Percentiles rank a stretch among this genome's conserved stretches.
Conservation (phyloP, 2,888 invertebrate species). For the Pharmacophagus antenor region DNA sequence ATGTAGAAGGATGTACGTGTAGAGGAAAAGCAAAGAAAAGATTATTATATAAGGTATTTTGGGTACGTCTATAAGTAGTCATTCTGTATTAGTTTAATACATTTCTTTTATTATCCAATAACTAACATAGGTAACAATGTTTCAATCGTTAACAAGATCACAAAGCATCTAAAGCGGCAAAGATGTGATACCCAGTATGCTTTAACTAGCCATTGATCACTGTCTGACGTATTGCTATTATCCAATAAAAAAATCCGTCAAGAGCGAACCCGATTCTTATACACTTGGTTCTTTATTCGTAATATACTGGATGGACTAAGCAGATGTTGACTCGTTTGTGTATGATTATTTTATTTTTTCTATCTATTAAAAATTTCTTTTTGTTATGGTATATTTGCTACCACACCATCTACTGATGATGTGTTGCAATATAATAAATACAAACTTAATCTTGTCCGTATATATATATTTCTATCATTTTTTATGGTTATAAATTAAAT, state of each 20-base stretch:
- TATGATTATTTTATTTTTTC: too few species aligned
- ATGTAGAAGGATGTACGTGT: too few species aligned
- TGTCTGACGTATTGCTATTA: conserved; percentile 13
- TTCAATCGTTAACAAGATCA: conserved; percentile 18
- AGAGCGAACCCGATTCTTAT: conserved; percentile 7
- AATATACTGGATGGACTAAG: not conserved
- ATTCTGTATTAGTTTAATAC: not conserved
- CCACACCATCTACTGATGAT: too few species aligned
- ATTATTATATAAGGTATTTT: too few species aligned
- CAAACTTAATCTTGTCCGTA: too few species aligned
- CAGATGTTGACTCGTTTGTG: not conserved
- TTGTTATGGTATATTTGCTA: too few species aligned
- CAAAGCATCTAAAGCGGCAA: conserved; percentile 4
- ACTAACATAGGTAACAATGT: conserved; percentile 6
- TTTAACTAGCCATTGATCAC: conserved; percentile 25
- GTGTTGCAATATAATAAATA: too few species aligned
- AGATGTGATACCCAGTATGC: conserved; percentile 14
- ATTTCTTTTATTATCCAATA: not conserved
- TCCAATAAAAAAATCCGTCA: conserved; percentile 22
- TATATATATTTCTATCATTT: too few species aligned
- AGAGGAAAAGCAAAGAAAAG: too few species aligned
- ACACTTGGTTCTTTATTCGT: not conserved
- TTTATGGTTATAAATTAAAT: too few species aligned
- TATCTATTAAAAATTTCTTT: too few species aligned
- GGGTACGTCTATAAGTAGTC: too few species aligned